phyloP scores from a whole-genome alignment of 2,888 invertebrate genomes.

The Drosophila fulvimacula region DNA sequence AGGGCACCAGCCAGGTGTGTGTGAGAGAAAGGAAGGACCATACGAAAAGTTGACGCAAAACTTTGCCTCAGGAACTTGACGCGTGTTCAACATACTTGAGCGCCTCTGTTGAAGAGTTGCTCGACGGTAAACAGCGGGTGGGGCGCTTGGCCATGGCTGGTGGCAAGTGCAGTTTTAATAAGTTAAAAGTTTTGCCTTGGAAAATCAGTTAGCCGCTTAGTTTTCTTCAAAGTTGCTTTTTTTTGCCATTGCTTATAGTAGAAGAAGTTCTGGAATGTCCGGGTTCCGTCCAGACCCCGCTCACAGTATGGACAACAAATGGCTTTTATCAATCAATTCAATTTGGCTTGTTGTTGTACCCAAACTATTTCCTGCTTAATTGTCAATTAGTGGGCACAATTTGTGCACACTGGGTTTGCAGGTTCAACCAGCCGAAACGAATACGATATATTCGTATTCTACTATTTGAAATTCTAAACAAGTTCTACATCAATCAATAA shows the following conservation, averaged over 20 bases:
- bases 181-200: constrained; percentile 73
- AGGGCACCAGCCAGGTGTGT: background rate
- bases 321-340: constrained; percentile 74
- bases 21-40: constrained; percentile 1
- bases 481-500: constrained; percentile 13
- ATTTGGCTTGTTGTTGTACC: constrained; percentile 57
- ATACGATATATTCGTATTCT: constrained; percentile 46
- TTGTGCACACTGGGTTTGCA: constrained; percentile 55
- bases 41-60: constrained; percentile 76
- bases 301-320: constrained; percentile 33
- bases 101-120: constrained; percentile 57
- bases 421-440: constrained; percentile 63
- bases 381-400: constrained; percentile 75
- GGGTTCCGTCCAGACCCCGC: background rate
- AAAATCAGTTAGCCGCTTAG: constrained; percentile 79
- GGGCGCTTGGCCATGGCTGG: constrained; percentile 15
- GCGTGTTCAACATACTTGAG: constrained; percentile 80
- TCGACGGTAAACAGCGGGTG: constrained; percentile 1
- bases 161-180: constrained; percentile 79
- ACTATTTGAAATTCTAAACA: constrained; percentile 10
- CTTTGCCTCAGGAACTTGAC: constrained; percentile 77
- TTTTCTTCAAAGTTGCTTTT: constrained; percentile 33
- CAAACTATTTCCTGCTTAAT: constrained; percentile 76
- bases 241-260: background rate
- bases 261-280: constrained; percentile 46